These are phyloP conservation scores for Aproaerema taeniolella DNA, from an alignment of 2,888 invertebrate species.

Conservation along the genomic window DNA sequence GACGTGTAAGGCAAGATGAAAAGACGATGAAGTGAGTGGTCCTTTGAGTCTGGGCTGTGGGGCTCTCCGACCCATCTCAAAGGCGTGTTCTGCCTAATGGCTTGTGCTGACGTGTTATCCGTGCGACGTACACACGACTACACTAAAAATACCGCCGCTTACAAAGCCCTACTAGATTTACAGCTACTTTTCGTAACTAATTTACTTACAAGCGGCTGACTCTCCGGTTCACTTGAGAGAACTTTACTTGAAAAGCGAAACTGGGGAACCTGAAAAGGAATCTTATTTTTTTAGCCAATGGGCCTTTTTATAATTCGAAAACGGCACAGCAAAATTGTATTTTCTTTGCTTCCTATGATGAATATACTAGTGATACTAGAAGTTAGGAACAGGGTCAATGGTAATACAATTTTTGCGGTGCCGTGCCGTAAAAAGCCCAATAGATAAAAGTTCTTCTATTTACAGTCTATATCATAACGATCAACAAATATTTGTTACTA, in stretches of 20 bases:
- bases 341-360: no score
- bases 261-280: background rate
- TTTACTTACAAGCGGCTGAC: slow-evolving; percentile 8
- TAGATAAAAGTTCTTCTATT: no score
- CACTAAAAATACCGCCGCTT: slow-evolving; percentile 28
- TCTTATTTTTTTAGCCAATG: no score
- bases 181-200: slow-evolving; percentile 11
- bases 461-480: no score
- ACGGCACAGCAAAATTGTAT: no score
- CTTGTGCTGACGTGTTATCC: slow-evolving; percentile 46
- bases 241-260: background rate
- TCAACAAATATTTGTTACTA: no score
- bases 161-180: slow-evolving; percentile 10
- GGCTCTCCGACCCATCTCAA: slow-evolving; percentile 21
- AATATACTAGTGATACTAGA: no score
- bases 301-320: no score
- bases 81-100: slow-evolving; percentile 49
- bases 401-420: no score
- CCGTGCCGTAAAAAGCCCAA: no score
- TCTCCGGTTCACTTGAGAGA: slow-evolving; percentile 1
- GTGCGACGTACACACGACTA: slow-evolving; percentile 25
- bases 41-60: slow-evolving; percentile 43
- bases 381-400: no score
- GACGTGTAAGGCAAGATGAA: slow-evolving; percentile 43
- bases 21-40: slow-evolving; percentile 46